Base-by-base conservation (phyloP, 2,113 vertebrate species). In the Centropus unirufus region DNA sequence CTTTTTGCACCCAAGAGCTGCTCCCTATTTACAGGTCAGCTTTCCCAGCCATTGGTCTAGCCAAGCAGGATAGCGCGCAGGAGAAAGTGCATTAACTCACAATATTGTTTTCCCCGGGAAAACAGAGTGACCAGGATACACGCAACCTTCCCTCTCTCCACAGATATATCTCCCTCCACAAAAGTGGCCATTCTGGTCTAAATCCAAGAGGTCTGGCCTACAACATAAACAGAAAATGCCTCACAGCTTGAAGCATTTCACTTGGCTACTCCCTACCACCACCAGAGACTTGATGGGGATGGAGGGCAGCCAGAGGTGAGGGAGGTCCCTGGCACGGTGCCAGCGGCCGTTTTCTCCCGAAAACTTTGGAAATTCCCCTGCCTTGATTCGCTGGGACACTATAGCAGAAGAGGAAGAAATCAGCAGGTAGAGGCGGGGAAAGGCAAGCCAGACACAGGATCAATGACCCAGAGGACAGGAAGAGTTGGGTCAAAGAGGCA, bases 191-290 rank as follows among this genome's bases (percentile, higher is more conserved):
- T 83, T 91, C 75, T 91, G 92, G 90, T 85, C 74, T 57, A 81
- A 57, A 93, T 93, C 90, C 93, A 93, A 86, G 69, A 90, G 63
- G 68, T 80, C 90, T 96, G 90, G 95, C 72, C 94, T 85, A 84
- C 58, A 92, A 80, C 2, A 0, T 79, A 73, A 93, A 92, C 74
- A 94, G 75, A 93, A 83, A 88, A 93, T 21, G 26, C 80, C 85
- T 96, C 92, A 81, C 93, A 96, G 94, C 90, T 95, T 94, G 94
- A 94, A 97, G 85, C 90, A 93, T 90, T 96, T 95, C 90, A 74
- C 64, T 95, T 85, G 83, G 90, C 79, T 91, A 91, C 85, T 90
- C 39, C 55, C 47, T 12, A 3, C 32, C 44, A 21, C 62, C 84
- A 82, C 54, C 40, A 85, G 78, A 83, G 70, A 67, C 47, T 44